Base-by-base conservation (phyloP, 2,113 vertebrate species). In the Dolichotis patagonum region DNA sequence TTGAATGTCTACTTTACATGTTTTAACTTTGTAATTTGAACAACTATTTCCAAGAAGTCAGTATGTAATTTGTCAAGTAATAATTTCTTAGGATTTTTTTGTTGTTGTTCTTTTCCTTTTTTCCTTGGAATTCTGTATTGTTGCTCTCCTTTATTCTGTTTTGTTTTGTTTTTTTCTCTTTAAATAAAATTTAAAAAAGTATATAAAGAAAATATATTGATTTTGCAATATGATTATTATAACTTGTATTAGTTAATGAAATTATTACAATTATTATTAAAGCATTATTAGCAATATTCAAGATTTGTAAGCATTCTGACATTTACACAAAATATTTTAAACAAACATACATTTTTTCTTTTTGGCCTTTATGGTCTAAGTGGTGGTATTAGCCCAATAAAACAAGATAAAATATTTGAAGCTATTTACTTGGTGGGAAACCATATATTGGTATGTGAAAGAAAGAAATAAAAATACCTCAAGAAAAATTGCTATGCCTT, bases 191-290 rank as follows among this genome's bases (percentile, higher is more conserved):
- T n/a, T n/a, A n/a, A n/a, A n/a, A n/a, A 60, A 93, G 54, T 85
- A 93, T n/a, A 69, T 95, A 89, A 78, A 63, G 65, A 67, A 24
- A 71, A 77, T 38, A 56, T 58, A 77, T 69, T 77, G 32, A 97
- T 67, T 81, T 92, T 90, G 14, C 19, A 58, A n/a, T 69, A 65
- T 94, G 52, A 80, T 52, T 38, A 84, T 62, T 90, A 41, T 95
- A 86, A 56, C 24, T 94, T 86, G 52, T 22, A 82, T 63, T 94
- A 30, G 83, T 91, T 92, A 77, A 63, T 92, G 49, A 88, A 1
- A 43, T 89, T 35, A 60, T 24, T 86, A 78, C 19, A 20, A 85
- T 38, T 96, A 84, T 63, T 89, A 43, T 84, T 86, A 93, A 90
- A 78, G 63, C 41, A 41, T 19, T 60, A 49, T 94, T 82, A 85